phyloP scores from a whole-genome alignment of 2,113 vertebrate genomes.

The Tyto alba region DNA sequence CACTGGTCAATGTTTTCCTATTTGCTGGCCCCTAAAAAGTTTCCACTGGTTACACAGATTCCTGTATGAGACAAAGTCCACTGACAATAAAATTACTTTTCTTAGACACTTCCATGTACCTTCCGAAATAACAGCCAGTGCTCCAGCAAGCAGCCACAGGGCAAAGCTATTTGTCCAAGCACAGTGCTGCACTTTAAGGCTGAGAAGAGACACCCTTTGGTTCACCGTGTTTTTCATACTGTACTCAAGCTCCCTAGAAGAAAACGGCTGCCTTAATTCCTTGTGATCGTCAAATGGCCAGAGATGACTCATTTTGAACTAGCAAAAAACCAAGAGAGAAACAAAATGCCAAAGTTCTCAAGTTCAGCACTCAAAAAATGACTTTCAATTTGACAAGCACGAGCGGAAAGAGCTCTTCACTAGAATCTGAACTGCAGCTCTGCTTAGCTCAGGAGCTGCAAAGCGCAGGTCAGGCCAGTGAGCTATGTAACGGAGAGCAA shows the following conservation, averaged over 20 bases:
- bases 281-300: background rate
- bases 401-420: conserved; percentile 10
- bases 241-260: background rate
- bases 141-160: background rate
- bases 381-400: conserved; percentile 18
- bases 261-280: background rate
- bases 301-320: background rate
- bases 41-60: background rate
- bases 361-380: conserved; percentile 42
- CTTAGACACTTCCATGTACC: background rate
- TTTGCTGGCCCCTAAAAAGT: background rate
- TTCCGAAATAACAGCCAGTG: background rate
- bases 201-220: background rate
- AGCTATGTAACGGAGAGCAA: background rate
- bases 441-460: background rate
- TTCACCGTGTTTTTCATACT: background rate
- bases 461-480: background rate
- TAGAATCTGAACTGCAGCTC: background rate
- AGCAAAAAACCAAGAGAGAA: background rate
- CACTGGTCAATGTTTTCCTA: background rate
- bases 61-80: background rate
- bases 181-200: background rate
- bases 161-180: background rate
- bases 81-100: background rate
- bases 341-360: conserved; percentile 35